phyloP scores from a whole-genome alignment of 2,113 vertebrate species.

The Callopanchax toddi region DNA sequence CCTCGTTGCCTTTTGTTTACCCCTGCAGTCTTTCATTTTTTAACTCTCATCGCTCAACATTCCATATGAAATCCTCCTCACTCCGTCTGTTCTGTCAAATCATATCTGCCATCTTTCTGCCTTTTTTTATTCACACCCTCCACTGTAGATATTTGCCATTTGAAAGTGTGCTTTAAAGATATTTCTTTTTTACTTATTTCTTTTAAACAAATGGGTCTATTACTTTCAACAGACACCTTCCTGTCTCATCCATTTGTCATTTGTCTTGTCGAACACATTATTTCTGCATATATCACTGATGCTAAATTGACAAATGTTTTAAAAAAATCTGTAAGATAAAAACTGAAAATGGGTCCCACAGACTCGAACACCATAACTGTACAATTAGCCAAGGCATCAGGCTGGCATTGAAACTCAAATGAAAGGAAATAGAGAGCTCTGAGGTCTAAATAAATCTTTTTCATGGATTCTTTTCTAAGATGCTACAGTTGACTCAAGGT shows the following conservation, averaged over 20 bases:
- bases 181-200: too few relatives aligned
- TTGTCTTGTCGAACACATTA: too few relatives aligned
- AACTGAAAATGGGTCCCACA: too few relatives aligned
- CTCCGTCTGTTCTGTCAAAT: conserved; percentile 28
- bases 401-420: conserved; percentile 33
- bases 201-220: too few relatives aligned
- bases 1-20: conserved; percentile 48
- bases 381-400: conserved; percentile 39
- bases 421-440: conserved; percentile 21
- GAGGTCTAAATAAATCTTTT: conserved; percentile 32
- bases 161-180: neutral
- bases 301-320: too few relatives aligned
- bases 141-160: neutral
- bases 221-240: too few relatives aligned
- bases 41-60: conserved; percentile 30
- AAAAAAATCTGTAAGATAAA: too few relatives aligned
- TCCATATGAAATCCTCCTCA: conserved; percentile 29
- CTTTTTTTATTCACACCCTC: neutral
- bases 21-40: conserved; percentile 44
- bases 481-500: conserved; percentile 4
- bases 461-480: neutral
- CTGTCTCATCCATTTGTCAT: too few relatives aligned
- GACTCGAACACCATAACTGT: conserved; percentile 26
- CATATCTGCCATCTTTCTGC: conserved; percentile 11
- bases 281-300: too few relatives aligned